Evolutionary conservation across 2,888 invertebrate species (phyloP).

Genomic region (Sphaerophoria taeniata): DNA sequence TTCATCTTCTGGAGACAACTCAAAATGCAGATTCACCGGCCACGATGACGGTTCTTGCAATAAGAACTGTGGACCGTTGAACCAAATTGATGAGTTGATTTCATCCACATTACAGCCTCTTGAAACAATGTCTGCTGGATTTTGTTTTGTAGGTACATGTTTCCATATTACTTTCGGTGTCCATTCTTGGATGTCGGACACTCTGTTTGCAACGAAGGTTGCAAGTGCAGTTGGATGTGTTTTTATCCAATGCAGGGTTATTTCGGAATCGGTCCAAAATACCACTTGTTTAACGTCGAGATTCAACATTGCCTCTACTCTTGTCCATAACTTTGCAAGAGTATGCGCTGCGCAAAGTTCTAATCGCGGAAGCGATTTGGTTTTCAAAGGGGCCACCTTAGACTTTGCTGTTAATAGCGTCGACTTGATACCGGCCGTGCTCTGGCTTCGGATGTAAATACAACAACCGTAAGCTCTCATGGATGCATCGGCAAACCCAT

Average conservation of each 20-base stretch:
- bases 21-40: neutral
- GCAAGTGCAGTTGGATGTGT: constrained; percentile 32
- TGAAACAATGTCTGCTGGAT: constrained; percentile 2
- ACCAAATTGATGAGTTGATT: constrained; percentile 42
- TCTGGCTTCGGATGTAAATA: neutral
- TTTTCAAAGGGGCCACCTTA: too few species aligned
- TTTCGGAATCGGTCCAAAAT: too few species aligned
- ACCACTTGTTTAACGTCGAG: too few species aligned
- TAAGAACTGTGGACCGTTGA: constrained; percentile 5
- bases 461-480: constrained; percentile 63
- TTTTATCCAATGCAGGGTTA: constrained; percentile 24
- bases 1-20: constrained; percentile 17
- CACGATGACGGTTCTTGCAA: neutral
- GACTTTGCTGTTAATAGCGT: too few species aligned
- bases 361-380: too few species aligned
- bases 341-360: too few species aligned
- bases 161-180: constrained; percentile 31
- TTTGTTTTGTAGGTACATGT: constrained; percentile 41
- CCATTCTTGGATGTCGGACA: constrained; percentile 59
- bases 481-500: constrained; percentile 48
- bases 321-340: too few species aligned
- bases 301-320: too few species aligned
- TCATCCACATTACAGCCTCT: constrained; percentile 9
- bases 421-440: too few species aligned
- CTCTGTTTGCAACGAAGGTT: constrained; percentile 49